Evolutionary conservation across 37 sponge, comb jelly and placozoan species (phyloP), one percentile per base, ranked within the genome.

Genomic region (Petrosia ficiformis): DNA sequence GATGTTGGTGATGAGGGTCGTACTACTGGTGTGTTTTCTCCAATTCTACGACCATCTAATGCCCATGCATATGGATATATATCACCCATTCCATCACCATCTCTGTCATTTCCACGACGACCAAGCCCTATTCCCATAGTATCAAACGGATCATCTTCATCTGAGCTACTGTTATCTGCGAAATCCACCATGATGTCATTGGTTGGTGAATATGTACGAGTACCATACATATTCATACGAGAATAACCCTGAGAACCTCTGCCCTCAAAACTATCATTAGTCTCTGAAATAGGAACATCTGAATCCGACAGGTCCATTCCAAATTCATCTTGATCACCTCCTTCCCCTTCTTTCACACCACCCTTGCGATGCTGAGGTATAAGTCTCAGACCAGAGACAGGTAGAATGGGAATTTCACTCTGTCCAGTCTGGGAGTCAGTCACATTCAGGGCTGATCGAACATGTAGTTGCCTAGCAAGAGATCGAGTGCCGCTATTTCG

Each of bases 61-160:
- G 93, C 93, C 93, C 93, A 92, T 10, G 93, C 87, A 80, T 72
- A 83, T 28, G 89, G 88, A 52, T 92, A 86, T 0, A 86, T 83
- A 3, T 70, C 64, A n/a, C 75, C 89, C 4, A 31, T 5, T 21
- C 39, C 70, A 1, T 41, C 67, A n/a, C 34, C 74, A 2, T 30
- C 72, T 3, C 22, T 71, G 16, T 16, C 58, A 1, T 32, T 39
- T 40, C 42, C 77, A 8, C 28, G 14, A 26, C 63, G 63, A 29
- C 63, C 63, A n/a, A 11, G 26, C 63, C 63, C 63, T 26, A 8
- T 5, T 19, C 19, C 37, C 40, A 39, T 39, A 25, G 44, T 30
- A 71, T 43, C 71, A 37, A 71, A 40, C 25, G 26, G 30, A 14
- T 75, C 65, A 6, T 52, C 76, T 39, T 75, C 76, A 42, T 31